Evolutionary conservation across 1,140 invertebrate genomes (phyloP), one percentile per base, ranked within the genome.

Genomic region (Radopholus similis): DNA sequence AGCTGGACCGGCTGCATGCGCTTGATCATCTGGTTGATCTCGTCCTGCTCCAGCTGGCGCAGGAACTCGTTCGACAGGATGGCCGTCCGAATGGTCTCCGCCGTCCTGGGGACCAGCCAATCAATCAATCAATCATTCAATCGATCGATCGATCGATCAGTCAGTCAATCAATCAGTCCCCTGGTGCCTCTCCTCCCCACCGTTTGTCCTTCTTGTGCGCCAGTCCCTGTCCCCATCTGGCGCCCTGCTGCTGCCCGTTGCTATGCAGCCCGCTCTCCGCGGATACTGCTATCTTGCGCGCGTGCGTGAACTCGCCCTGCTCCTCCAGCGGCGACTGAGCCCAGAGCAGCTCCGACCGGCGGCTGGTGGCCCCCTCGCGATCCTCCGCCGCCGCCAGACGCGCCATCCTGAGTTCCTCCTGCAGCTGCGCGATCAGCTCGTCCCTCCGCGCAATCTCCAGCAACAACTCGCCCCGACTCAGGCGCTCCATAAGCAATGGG

Each of bases 1-100:
- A 62, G 35, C 13, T 77, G 53, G 11, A 78, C 32, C 8, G 69
- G 68, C 15, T 66, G 57, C 73, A 75, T 75, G 34, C 55, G 37
- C 13, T 69, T n/a, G 23, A 75, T 77, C 67, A 75, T 75, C 28
- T 75, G 65, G 13, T 73, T 68, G 30, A 75, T 75, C 54, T 75
- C 57, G 42, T 44, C 51, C 51, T 55, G 37, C 37, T 75, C 73
- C 51, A 75, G 40, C 38, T 75, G 73, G 35, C 73, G 74, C 13
- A 75, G 59, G 59, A 75, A 75, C 38, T 75, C 73, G 56, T 75
- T 75, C 11, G 75, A 55, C 5, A 75, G 47, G 23, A 75, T 55
- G 11, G 73, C 74, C 18, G 63, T 40, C 30, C 77, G 70, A 44
- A 75, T 75, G 5, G 70, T 64, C 13, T 73, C 70, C 44, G 67